Evolutionary conservation across 1,140 invertebrate genomes (phyloP).

Genomic region (Trichomalopsis sarcophagae): DNA sequence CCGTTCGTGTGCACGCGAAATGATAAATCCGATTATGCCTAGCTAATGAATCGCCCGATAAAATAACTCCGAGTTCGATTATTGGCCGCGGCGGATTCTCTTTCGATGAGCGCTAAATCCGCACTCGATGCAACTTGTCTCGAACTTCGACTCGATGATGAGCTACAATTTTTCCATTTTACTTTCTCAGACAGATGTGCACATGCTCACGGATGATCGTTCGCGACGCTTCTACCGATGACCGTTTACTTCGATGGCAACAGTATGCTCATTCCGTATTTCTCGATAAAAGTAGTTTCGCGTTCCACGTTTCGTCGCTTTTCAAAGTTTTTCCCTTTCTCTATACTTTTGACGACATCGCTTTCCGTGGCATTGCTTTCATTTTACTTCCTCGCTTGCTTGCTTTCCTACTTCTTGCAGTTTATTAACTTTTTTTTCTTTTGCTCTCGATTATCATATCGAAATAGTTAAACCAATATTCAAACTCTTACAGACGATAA

Average conservation of each 20-base stretch:
- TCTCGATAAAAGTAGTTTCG: slow-evolving; percentile 55
- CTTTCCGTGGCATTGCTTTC: slow-evolving; percentile 65
- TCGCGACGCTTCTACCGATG: not conserved
- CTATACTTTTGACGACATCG: slow-evolving; percentile 60
- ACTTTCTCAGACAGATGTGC: not conserved
- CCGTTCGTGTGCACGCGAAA: slow-evolving; percentile 27
- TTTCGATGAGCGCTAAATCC: slow-evolving; percentile 18
- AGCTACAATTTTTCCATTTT: slow-evolving; percentile 36
- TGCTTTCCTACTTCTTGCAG: slow-evolving; percentile 41
- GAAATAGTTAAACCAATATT: slow-evolving; percentile 73
- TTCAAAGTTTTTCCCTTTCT: not conserved
- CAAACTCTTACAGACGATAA: slow-evolving; percentile 74
- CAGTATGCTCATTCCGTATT: slow-evolving; percentile 47
- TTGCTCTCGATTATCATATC: slow-evolving; percentile 63
- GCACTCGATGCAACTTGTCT: slow-evolving; percentile 17
- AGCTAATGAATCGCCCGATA: slow-evolving; percentile 29
- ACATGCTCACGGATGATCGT: slow-evolving; percentile 18
- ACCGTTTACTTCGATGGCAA: slow-evolving; percentile 43
- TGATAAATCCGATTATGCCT: slow-evolving; percentile 43
- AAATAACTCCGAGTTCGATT: slow-evolving; percentile 33
- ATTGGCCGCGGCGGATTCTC: slow-evolving; percentile 8
- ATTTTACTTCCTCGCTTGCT: slow-evolving; percentile 32
- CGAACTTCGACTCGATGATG: slow-evolving; percentile 11
- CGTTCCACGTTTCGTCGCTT: slow-evolving; percentile 50
- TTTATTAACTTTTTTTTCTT: slow-evolving; percentile 53